Evolutionary conservation across 2,797 vertebrate genomes (phyloP).

Genomic region (Hemibagrus guttatus): DNA sequence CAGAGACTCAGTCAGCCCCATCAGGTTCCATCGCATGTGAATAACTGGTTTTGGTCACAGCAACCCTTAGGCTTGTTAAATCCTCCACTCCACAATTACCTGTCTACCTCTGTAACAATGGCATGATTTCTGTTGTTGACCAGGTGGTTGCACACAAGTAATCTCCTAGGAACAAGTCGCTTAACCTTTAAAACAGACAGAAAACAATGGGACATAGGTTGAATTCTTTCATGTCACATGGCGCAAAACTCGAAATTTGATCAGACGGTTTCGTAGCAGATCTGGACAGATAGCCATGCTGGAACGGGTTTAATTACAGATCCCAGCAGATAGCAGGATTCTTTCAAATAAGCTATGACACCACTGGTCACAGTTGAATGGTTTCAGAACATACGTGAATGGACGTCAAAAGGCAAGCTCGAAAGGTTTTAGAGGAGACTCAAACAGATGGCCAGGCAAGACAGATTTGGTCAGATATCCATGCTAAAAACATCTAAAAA

Average conservation of each 20-base stretch:
- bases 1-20: neutral
- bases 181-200: constrained; percentile 19
- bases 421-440: neutral
- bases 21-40: neutral
- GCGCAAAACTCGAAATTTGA: neutral
- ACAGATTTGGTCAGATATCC: neutral
- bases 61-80: neutral
- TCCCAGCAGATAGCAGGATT: neutral
- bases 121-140: neutral
- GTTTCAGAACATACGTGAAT: neutral
- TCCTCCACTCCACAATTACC: neutral
- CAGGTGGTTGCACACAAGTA: neutral
- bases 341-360: constrained; percentile 1
- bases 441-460: neutral
- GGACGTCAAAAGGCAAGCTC: no score
- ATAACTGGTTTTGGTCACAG: neutral
- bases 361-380: neutral
- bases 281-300: neutral
- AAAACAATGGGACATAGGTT: neutral
- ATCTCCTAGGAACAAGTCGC: constrained; percentile 3
- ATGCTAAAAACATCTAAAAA: neutral
- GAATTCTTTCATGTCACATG: neutral
- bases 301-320: constrained; percentile 1
- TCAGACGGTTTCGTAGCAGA: neutral
- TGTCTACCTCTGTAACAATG: neutral